Evolutionary conservation across 1,140 invertebrate species (phyloP), one percentile per base, ranked within the genome.

Genomic region (Fopius arisanus): DNA sequence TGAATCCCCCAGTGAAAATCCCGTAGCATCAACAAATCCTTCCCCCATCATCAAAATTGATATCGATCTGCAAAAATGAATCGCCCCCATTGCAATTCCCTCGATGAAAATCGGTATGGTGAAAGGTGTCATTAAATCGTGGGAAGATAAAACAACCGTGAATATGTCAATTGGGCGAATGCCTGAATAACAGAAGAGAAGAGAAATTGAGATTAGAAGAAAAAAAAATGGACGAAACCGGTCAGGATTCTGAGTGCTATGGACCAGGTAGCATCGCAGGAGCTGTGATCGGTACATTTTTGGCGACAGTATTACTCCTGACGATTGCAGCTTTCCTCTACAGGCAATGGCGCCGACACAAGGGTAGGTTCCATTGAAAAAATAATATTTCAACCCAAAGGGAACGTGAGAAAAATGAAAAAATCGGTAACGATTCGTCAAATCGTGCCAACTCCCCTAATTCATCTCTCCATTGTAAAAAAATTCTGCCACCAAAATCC

Each of bases 251-350:
- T 16, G 43, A 26, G 54, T 73, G 72, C 33, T 68, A 68, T 41
- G 72, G 72, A 12, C 66, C 86, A 33, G 89, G 87, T 16, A 89
- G 87, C 75, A 81, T 91, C 43, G 89, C 87, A 72, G 90, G 90
- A 21, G 89, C 90, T 73, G 89, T 91, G 28, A 81, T 91, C 77
- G 90, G 90, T 26, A 91, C 90, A 67, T 88, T 90, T 79, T 79
- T 89, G 37, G 83, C 86, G 21, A 90, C 89, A 41, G 76, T 89
- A 31, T 73, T 90, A 2, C 80, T 89, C 19, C 73, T 88, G 31
- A 84, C 79, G 31, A 73, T 90, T 28, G 85, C 81, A 26, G 84
- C 81, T 26, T 76, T 88, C 54, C 73, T 90, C 33, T 90, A 88
- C 79, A 86, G 82, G 73, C 84, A 88, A 72, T 89, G 88, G 84